Percentiles rank a stretch among this genome's conserved stretches.
Conservation (phyloP, 2,113 vertebrate genomes). For the Tachysurus fulvidraco region DNA sequence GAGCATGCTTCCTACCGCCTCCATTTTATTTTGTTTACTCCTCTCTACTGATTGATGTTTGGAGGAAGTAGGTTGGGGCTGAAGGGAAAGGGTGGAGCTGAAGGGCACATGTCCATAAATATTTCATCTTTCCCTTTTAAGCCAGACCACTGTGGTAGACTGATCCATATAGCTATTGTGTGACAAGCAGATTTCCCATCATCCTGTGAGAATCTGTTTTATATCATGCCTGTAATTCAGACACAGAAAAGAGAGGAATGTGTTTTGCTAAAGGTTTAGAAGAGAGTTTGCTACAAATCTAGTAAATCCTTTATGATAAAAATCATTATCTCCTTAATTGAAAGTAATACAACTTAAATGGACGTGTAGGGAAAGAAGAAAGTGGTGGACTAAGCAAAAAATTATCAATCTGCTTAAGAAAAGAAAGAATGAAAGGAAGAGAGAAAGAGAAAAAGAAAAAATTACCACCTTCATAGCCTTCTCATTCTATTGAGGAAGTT, state of each 20-base stretch:
- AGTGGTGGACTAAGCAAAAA: not conserved
- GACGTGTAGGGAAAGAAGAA: not conserved
- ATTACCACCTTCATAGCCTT: slow-evolving; percentile 54
- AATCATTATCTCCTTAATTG: slow-evolving; percentile 25
- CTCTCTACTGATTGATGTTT: slow-evolving; percentile 20
- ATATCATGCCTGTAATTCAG: not conserved
- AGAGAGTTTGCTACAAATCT: not conserved
- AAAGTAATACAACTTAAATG: slow-evolving; percentile 28
- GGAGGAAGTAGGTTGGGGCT: slow-evolving; percentile 15
- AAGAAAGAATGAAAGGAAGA: not conserved
- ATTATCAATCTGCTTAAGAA: not conserved
- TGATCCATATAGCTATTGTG: slow-evolving; percentile 24
- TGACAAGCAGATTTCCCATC: slow-evolving; percentile 42
- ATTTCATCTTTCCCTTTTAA: slow-evolving; percentile 43
- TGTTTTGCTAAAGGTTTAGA: slow-evolving; percentile 11
- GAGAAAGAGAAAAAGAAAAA: slow-evolving; percentile 11
- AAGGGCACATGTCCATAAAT: slow-evolving; percentile 46
- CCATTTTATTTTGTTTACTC: slow-evolving; percentile 39
- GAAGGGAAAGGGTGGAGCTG: not conserved
- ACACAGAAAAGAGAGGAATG: not conserved
- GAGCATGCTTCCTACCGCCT: not conserved
- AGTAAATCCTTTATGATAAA: slow-evolving; percentile 42
- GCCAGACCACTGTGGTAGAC: slow-evolving; percentile 9
- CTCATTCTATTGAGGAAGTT: slow-evolving; percentile 62
- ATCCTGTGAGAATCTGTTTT: slow-evolving; percentile 33